phyloP scores from a whole-genome alignment of 92 coral and sea anemone species.

The Micromussa lordhowensis region DNA sequence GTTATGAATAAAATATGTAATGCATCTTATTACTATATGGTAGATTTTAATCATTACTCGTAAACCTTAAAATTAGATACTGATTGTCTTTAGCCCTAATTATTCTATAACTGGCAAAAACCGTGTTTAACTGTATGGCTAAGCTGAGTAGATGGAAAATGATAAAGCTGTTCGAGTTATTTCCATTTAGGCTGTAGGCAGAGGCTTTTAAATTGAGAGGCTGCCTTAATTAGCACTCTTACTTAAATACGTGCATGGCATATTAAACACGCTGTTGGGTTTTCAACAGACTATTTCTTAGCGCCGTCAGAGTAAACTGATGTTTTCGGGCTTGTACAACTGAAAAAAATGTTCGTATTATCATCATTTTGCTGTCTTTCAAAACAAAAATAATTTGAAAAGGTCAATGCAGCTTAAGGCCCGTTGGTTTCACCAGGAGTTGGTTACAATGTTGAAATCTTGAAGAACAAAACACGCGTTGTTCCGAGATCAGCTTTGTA shows the following conservation, averaged over 20 bases:
- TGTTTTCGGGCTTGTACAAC: background rate
- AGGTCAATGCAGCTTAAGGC: background rate
- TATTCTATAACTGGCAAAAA: background rate
- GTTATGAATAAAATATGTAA: constrained; percentile 1
- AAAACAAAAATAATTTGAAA: background rate
- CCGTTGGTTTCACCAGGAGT: background rate
- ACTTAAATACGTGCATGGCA: background rate
- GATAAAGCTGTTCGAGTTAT: too few relatives aligned
- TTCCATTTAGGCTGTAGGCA: background rate
- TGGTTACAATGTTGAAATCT: background rate
- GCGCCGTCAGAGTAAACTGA: background rate
- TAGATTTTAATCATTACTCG: background rate
- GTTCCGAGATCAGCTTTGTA: background rate
- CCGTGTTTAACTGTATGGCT: background rate
- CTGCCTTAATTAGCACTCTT: background rate
- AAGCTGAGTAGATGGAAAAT: background rate
- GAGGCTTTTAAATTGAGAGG: background rate
- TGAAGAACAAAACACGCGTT: background rate
- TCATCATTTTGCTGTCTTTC: background rate
- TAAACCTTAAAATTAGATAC: background rate
- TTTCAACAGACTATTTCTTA: background rate
- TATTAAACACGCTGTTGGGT: background rate
- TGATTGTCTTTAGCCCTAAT: background rate
- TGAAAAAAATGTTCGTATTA: background rate
- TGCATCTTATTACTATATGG: background rate